These are phyloP conservation scores for Athrips mouffetella DNA, from an alignment of 2,888 invertebrate genomes.

Conservation along the genomic window DNA sequence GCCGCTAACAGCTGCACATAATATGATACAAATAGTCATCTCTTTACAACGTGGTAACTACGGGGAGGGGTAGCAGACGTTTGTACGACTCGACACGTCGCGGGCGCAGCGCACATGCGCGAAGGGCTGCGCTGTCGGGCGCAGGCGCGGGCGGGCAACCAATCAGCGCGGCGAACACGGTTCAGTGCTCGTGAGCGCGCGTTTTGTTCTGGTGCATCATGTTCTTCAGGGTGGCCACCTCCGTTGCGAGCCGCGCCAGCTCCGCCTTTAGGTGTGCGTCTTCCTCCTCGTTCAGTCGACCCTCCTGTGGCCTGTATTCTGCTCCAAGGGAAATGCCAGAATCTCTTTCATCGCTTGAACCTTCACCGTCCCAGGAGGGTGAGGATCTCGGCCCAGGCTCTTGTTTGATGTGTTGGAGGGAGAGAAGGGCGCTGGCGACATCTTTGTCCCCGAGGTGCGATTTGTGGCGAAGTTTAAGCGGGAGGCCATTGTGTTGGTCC, in stretches of 20 bases:
- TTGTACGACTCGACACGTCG: conserved; percentile 56
- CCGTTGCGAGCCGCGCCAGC: conserved; percentile 91
- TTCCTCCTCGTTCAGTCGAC: conserved; percentile 74
- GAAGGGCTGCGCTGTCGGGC: conserved; percentile 47
- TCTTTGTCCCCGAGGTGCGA: conserved; percentile 93
- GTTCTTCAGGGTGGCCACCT: conserved; percentile 93
- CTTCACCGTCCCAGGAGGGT: conserved; percentile 92
- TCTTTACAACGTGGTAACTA: conserved; percentile 76
- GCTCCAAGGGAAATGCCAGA: conserved; percentile 91
- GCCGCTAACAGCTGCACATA: conserved; percentile 73
- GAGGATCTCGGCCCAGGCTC: conserved; percentile 89
- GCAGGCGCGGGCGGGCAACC: conserved; percentile 34
- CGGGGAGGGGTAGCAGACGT: conserved; percentile 61
- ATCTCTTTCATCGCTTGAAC: conserved; percentile 93
- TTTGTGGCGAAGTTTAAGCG: conserved; percentile 94
- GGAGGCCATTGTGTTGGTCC: conserved; percentile 88
- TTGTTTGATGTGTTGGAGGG: conserved; percentile 91
- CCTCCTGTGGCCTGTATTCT: conserved; percentile 78
- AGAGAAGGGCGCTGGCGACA: conserved; percentile 89
- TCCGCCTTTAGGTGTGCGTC: conserved; percentile 90
- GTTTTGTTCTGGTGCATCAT: conserved; percentile 83
- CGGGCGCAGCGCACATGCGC: conserved; percentile 26
- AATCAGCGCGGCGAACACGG: conserved; percentile 30
- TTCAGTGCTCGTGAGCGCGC: conserved; percentile 71
- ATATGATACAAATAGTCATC: conserved; percentile 65